phyloP scores from a whole-genome alignment of 1,140 invertebrate species.

The Megathymus violae region DNA sequence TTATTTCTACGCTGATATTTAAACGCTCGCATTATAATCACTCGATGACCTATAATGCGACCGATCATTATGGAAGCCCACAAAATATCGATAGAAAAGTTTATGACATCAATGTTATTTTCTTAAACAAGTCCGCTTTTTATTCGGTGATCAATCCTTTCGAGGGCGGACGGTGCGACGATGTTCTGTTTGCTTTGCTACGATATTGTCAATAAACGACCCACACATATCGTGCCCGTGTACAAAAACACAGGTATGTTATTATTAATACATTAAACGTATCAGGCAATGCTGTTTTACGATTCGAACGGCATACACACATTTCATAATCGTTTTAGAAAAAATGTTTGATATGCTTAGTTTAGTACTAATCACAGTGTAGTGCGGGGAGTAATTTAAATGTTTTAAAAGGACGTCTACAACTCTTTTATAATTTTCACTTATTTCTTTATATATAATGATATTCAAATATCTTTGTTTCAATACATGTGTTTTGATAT shows the following conservation, averaged over 20 bases:
- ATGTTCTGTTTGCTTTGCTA: conserved; percentile 44
- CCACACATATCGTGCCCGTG: conserved; percentile 18
- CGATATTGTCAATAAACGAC: conserved; percentile 29
- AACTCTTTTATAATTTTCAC: too few relatives aligned
- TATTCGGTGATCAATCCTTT: conserved; percentile 53
- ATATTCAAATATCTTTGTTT: too few relatives aligned
- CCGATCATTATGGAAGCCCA: conserved; percentile 4
- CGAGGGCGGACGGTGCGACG: conserved; percentile 28
- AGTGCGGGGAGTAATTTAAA: too few relatives aligned
- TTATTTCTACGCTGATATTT: too few relatives aligned
- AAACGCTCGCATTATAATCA: too few relatives aligned
- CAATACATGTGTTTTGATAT: too few relatives aligned
- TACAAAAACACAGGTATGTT: conserved; percentile 16
- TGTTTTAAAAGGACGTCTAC: too few relatives aligned
- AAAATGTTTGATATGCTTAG: neutral
- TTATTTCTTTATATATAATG: too few relatives aligned
- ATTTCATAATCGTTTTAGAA: neutral
- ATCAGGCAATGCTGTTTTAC: conserved; percentile 4
- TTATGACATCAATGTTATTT: conserved; percentile 59
- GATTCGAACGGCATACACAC: neutral
- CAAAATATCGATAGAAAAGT: conserved; percentile 41
- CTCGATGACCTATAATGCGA: neutral
- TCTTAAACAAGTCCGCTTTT: conserved; percentile 56
- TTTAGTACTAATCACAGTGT: too few relatives aligned
- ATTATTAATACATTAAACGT: conserved; percentile 13